These are phyloP conservation scores for Neodiprion pinetum DNA, from an alignment of 1,140 invertebrate genomes.

Conservation along the genomic window DNA sequence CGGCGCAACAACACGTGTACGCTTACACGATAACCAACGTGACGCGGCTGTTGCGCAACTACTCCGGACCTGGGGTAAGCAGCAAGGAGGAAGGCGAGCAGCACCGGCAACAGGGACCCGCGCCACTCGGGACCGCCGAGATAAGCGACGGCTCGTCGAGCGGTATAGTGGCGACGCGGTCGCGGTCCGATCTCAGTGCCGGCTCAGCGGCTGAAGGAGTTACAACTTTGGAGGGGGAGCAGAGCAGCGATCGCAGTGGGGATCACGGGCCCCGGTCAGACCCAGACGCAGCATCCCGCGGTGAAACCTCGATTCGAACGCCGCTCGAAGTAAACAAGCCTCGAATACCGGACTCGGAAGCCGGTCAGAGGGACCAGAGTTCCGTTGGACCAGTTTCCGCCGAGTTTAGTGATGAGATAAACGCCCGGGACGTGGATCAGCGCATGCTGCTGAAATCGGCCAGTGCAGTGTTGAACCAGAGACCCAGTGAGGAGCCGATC, in stretches of 20 bases:
- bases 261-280: conserved; percentile 9
- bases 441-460: conserved; percentile 39
- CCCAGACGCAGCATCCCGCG: neutral
- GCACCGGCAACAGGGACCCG: conserved; percentile 33
- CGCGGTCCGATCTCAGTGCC: conserved; percentile 54
- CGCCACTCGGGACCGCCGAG: conserved; percentile 19
- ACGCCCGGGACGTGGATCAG: conserved; percentile 24
- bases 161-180: conserved; percentile 44
- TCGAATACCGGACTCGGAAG: neutral
- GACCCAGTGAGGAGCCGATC: conserved; percentile 16
- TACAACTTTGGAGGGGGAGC: conserved; percentile 1
- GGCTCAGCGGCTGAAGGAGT: conserved; percentile 54
- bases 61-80: conserved; percentile 55
- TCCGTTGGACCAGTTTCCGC: neutral
- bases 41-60: conserved; percentile 58
- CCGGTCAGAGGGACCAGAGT: neutral
- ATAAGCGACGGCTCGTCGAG: conserved; percentile 43
- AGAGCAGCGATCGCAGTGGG: conserved; percentile 28
- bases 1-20: conserved; percentile 53
- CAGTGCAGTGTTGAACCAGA: conserved; percentile 45
- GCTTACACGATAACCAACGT: conserved; percentile 59
- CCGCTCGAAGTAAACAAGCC: neutral
- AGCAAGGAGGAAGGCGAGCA: conserved; percentile 27
- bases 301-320: neutral
- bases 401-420: neutral